phyloP scores from a whole-genome alignment of 2,888 invertebrate species.

The Leucania comma region DNA sequence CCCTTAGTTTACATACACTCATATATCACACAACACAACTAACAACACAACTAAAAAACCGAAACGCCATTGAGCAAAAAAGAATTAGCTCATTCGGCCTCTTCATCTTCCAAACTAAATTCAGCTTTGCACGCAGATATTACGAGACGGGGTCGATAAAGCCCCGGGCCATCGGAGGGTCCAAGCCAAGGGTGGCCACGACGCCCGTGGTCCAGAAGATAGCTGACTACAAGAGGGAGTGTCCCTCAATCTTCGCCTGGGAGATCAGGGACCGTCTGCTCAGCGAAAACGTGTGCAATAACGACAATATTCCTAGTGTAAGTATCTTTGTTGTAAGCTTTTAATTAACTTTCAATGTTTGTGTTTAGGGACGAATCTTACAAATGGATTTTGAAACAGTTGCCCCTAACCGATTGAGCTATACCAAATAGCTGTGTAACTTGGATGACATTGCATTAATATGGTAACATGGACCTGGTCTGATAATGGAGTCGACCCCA shows the following conservation, averaged over 20 bases:
- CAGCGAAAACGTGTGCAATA: slow-evolving; percentile 98
- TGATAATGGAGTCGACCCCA: no score
- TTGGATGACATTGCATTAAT: no score
- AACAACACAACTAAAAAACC: slow-evolving; percentile 1
- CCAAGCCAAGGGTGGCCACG: slow-evolving; percentile 98
- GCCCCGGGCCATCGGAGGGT: slow-evolving; percentile 99
- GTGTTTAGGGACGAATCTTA: no score
- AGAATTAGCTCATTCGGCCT: slow-evolving; percentile 52
- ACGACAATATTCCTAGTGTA: slow-evolving; percentile 99
- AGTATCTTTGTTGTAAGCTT: slow-evolving; percentile 89
- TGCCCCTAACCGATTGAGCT: no score
- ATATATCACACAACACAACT: not conserved
- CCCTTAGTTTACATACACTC: no score
- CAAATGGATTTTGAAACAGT: no score
- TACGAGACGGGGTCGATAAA: slow-evolving; percentile 99
- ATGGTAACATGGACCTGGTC: no score
- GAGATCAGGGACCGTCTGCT: slow-evolving; percentile 98
- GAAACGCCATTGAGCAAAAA: slow-evolving; percentile 60
- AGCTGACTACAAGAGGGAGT: slow-evolving; percentile 98
- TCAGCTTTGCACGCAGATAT: slow-evolving; percentile 93
- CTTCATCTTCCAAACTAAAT: slow-evolving; percentile 83
- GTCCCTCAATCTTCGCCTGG: slow-evolving; percentile 99
- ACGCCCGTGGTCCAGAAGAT: slow-evolving; percentile 98
- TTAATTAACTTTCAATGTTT: not conserved
- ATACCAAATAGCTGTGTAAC: no score